These are phyloP conservation scores for Romanogobio albipinnatus DNA, from an alignment of 2,113 vertebrate genomes.

Conservation along the genomic window DNA sequence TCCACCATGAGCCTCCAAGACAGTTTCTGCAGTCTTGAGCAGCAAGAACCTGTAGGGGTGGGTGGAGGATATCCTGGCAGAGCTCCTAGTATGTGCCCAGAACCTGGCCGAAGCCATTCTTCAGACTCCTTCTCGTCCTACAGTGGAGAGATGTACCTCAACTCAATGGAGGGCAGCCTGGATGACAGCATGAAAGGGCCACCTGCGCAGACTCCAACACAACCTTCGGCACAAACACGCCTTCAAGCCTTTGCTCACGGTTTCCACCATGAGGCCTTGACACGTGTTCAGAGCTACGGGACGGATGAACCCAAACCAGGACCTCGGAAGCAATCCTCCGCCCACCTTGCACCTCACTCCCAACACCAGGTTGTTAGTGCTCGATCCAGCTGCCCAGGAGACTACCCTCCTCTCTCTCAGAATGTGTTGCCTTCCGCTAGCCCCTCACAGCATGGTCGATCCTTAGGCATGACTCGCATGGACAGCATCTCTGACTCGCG, in stretches of 20 bases:
- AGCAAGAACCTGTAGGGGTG: constrained; percentile 57
- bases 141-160: constrained; percentile 90
- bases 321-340: constrained; percentile 84
- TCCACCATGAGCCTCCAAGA: constrained; percentile 94
- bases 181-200: constrained; percentile 89
- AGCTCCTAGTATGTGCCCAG: constrained; percentile 84
- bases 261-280: constrained; percentile 92
- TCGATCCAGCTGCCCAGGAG: constrained; percentile 91
- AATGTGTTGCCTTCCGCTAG: constrained; percentile 79
- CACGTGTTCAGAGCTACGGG: constrained; percentile 90
- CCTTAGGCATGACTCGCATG: constrained; percentile 97
- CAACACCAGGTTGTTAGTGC: constrained; percentile 86
- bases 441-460: constrained; percentile 85
- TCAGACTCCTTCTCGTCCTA: constrained; percentile 95
- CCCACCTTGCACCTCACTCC: constrained; percentile 86
- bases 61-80: constrained; percentile 49
- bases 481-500: constrained; percentile 97
- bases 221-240: constrained; percentile 80
- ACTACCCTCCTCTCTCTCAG: constrained; percentile 87
- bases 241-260: constrained; percentile 91
- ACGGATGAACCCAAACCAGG: constrained; percentile 91
- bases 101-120: constrained; percentile 91
- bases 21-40: constrained; percentile 91
- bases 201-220: constrained; percentile 63
- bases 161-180: constrained; percentile 86